Conservation (phyloP, 2,113 vertebrate species). For the Scartelaos histophorus region DNA sequence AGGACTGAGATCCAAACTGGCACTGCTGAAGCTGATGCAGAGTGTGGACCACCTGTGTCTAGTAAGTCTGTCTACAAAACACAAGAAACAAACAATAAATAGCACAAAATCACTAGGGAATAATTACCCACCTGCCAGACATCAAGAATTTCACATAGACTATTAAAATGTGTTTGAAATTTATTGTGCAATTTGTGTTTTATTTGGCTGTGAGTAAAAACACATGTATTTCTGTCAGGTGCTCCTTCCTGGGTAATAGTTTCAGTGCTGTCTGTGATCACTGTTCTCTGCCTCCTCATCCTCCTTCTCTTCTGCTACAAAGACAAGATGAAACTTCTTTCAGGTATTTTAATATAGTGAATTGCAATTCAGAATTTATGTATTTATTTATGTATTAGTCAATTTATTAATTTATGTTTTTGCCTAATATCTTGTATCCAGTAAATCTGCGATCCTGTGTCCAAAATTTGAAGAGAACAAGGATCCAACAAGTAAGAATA, state of each 20-base stretch:
- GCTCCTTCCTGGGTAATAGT: slow-evolving; percentile 73
- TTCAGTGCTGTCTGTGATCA: slow-evolving; percentile 72
- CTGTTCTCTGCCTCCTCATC: slow-evolving; percentile 73
- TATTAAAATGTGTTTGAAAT: not conserved
- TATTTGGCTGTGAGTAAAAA: slow-evolving; percentile 2
- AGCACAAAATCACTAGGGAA: not conserved
- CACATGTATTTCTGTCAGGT: slow-evolving; percentile 44
- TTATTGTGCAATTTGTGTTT: not conserved
- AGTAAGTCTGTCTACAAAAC: slow-evolving; percentile 48
- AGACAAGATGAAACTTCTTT: slow-evolving; percentile 76
- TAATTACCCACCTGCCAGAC: not conserved
- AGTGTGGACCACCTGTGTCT: slow-evolving; percentile 60
- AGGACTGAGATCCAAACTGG: slow-evolving; percentile 65
- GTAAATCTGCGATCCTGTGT: slow-evolving; percentile 78
- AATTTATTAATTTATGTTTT: not conserved
- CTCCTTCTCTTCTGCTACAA: slow-evolving; percentile 80
- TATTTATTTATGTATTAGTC: not conserved
- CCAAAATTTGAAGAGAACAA: slow-evolving; percentile 78
- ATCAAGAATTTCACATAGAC: not conserved
- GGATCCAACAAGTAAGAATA: slow-evolving; percentile 76
- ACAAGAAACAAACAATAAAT: not conserved
- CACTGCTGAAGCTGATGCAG: slow-evolving; percentile 56
- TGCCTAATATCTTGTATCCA: slow-evolving; percentile 38
- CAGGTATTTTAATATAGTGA: slow-evolving; percentile 38
- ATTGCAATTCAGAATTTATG: not conserved